phyloP scores from a whole-genome alignment of 2,797 vertebrate genomes.

The Lemur catta region DNA sequence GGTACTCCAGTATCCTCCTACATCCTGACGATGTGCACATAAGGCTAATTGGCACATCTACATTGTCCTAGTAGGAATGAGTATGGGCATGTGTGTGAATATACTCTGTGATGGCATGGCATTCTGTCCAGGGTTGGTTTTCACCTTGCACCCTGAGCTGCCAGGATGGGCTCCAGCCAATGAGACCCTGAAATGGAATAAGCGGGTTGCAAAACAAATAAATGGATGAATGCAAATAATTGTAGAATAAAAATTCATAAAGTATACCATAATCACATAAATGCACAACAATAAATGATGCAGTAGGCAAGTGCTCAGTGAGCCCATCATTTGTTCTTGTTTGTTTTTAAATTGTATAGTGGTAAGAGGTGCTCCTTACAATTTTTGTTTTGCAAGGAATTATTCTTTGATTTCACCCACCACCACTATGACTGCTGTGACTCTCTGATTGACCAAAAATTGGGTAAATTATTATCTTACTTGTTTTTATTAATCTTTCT shows the following conservation, averaged over 20 bases:
- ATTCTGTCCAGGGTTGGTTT: background rate
- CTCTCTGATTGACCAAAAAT: background rate
- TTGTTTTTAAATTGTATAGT: background rate
- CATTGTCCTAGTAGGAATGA: background rate
- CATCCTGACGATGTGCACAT: background rate
- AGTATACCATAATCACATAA: background rate
- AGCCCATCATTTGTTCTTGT: background rate
- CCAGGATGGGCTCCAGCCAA: background rate
- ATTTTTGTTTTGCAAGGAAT: background rate
- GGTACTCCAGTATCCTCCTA: background rate
- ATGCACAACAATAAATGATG: background rate
- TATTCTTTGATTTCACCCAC: background rate
- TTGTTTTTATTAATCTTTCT: background rate
- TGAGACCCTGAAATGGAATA: background rate
- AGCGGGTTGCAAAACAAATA: background rate
- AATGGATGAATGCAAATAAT: background rate
- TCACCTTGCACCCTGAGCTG: background rate
- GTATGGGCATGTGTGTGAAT: background rate
- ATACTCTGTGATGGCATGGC: background rate
- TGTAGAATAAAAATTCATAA: background rate
- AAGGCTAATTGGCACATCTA: background rate
- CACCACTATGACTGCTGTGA: background rate
- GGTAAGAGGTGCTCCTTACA: background rate
- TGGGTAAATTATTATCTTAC: background rate
- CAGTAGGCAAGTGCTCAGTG: background rate